A percentile compares a stretch with the other conserved stretches of the same genome.
These are phyloP conservation scores for Calidris pugnax DNA, from an alignment of 2,113 vertebrate genomes.

Conservation along the genomic window DNA sequence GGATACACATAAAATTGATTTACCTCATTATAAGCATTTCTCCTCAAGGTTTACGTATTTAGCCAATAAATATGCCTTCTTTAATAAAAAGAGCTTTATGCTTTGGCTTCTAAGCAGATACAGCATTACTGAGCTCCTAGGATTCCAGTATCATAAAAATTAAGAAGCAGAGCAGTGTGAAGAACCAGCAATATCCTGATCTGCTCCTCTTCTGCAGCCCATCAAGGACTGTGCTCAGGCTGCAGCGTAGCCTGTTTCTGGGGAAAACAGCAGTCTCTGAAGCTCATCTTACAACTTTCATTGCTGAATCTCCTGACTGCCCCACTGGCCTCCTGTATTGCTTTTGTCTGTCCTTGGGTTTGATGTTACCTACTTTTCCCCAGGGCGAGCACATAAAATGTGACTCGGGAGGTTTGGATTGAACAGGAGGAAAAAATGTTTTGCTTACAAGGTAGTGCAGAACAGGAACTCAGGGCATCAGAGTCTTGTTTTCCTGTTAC, in stretches of 20 bases:
- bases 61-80: neutral
- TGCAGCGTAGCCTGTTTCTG: neutral
- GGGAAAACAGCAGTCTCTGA: neutral
- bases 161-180: neutral
- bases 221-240: neutral
- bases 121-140: neutral
- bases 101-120: neutral
- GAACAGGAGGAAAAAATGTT: rapidly evolving
- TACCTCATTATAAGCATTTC: neutral
- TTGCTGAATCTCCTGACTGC: neutral
- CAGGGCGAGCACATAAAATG: neutral
- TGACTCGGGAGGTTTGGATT: neutral
- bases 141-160: neutral
- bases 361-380: neutral
- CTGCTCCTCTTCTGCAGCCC: neutral
- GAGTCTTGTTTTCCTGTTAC: neutral
- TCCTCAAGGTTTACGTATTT: neutral
- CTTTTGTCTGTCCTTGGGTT: neutral
- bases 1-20: neutral
- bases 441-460: neutral
- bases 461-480: rapidly evolving
- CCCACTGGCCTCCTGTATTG: neutral
- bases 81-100: neutral
- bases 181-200: neutral
- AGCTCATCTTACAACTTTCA: neutral